Base-by-base conservation (phyloP, 2,888 invertebrate species). In the Lasioglossum villosulum region DNA sequence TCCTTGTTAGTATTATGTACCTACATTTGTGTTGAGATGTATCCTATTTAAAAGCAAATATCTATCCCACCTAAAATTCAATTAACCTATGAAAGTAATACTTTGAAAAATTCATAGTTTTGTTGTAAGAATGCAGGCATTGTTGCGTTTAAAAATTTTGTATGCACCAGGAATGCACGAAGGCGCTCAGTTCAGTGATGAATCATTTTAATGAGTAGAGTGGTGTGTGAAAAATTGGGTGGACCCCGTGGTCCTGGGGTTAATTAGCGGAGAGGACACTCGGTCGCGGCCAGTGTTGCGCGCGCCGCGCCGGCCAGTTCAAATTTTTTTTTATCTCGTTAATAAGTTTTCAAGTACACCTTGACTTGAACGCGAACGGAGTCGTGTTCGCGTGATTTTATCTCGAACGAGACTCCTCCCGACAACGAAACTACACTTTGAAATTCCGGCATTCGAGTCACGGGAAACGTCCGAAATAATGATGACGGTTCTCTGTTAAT, bases 321-420 rank as follows among this genome's bases (percentile, higher is more conserved):
- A 39, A 68, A 89, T 85, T 85, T 89, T 80, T 79, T 68, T 88
- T 76, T 59, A 16, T 30, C 70, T 37, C 45, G 72, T 80, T 88
- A 85, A 83, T 82, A 82, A 76, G 80, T 63, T 89, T 83, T 82
- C 76, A 83, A 89, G 80, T 63, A 81, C 68, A 30, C 75, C 37
- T 34, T 39, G 30, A 74, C 68, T 45, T 42, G 27, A 71, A 80
- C 63, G 42, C 63, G 42, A 12, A 16, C n/a, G 19, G 16, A 19
- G 30, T 19, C 23, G 63, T 63, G 70, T 75, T 83, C 30, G 16
- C 78, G 12, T 23, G 42, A 30, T 76, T 83, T 82, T 45, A 82
- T 71, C 74, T 30, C 0, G 42, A 23, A 23, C 52, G 23, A 52
- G 52, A 23, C 8, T 52, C 23, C 23, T 52, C 52, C 37, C 45